Conservation (phyloP, 2,888 invertebrate species). For the Monoplex corrugatus region DNA sequence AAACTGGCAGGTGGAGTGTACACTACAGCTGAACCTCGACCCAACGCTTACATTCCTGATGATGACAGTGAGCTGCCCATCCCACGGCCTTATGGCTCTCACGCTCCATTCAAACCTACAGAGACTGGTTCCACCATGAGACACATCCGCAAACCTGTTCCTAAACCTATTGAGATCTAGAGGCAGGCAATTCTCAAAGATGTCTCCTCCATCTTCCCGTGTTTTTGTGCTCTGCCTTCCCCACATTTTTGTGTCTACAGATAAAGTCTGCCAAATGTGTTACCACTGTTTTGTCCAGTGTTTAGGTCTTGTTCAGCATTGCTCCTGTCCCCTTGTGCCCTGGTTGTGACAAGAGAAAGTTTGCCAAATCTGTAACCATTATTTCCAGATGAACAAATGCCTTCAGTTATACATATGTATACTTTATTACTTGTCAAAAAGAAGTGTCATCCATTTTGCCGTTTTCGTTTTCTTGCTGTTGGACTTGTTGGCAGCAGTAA, state of each 20-base stretch:
- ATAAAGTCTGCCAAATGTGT: no score
- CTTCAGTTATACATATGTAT: no score
- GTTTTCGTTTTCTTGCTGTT: no score
- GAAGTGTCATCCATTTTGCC: no score
- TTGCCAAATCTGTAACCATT: no score
- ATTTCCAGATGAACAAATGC: no score
- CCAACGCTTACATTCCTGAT: slow-evolving; percentile 82
- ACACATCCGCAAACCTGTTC: slow-evolving; percentile 81
- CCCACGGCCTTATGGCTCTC: slow-evolving; percentile 80
- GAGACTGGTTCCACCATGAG: slow-evolving; percentile 81
- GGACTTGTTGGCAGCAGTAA: no score
- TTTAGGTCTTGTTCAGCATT: no score
- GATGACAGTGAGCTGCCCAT: slow-evolving; percentile 81
- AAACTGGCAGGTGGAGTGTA: slow-evolving; percentile 78
- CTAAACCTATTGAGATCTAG: slow-evolving; percentile 82
- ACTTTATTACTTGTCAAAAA: no score
- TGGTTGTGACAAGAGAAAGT: not conserved
- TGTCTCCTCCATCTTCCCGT: not conserved
- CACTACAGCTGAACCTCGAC: slow-evolving; percentile 81
- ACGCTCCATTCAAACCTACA: slow-evolving; percentile 81
- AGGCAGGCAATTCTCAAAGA: not conserved
- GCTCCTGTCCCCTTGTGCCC: not conserved
- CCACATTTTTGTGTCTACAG: not conserved
- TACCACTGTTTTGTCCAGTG: no score
- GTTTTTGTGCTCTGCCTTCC: not conserved